Percentiles rank a stretch among this genome's conserved stretches.
phyloP scores from a whole-genome alignment of 2,113 vertebrate genomes.

The Pseudorhombus dupliciocellatus region DNA sequence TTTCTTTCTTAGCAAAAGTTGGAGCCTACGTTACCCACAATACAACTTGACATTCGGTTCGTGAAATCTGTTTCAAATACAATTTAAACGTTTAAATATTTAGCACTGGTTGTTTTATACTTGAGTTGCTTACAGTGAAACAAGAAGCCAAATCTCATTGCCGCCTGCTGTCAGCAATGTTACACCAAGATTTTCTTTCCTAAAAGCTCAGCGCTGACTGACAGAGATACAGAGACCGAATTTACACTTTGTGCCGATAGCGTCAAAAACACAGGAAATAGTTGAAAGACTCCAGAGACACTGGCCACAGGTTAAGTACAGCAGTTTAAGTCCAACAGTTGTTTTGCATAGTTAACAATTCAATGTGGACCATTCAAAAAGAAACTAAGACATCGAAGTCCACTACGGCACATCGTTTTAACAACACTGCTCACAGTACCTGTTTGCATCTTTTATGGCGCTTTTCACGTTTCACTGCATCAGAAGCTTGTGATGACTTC shows the following conservation, averaged over 20 bases:
- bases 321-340: constrained; percentile 25
- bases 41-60: background rate
- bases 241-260: background rate
- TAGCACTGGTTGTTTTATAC: constrained; percentile 8
- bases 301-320: constrained; percentile 7
- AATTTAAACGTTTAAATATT: constrained; percentile 4
- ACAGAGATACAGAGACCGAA: constrained; percentile 1
- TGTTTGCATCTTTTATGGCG: background rate
- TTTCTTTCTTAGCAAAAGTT: background rate
- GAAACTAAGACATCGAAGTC: background rate
- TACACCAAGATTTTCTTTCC: background rate
- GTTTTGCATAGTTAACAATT: constrained; percentile 59
- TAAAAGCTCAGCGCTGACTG: background rate
- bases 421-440: constrained; percentile 2
- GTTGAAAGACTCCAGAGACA: constrained; percentile 11
- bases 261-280: background rate
- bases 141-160: constrained; percentile 8
- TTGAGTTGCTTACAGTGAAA: background rate
- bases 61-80: background rate
- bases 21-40: background rate
- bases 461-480: background rate
- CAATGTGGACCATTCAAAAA: constrained; percentile 5
- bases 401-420: constrained; percentile 13
- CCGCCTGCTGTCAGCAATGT: background rate
- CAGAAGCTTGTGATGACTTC: constrained; percentile 4